These are phyloP conservation scores for Steinernema scapterisci DNA, from an alignment of 2,888 invertebrate genomes.

Conservation along the genomic window DNA sequence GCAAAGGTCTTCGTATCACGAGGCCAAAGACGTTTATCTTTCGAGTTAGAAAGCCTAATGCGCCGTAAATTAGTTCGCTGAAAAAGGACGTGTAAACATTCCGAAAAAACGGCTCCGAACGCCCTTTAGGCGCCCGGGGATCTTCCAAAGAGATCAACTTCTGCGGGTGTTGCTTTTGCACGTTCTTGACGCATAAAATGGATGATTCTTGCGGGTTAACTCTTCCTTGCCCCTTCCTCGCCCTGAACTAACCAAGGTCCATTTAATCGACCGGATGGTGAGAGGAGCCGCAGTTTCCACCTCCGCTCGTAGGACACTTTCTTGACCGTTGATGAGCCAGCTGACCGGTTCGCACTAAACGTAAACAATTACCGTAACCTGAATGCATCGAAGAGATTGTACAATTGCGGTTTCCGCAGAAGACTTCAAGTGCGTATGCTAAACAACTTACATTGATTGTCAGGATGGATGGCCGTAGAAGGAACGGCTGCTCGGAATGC, in stretches of 20 bases:
- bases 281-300: not conserved
- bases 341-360: slow-evolving; percentile 2
- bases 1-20: no score
- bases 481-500: slow-evolving; percentile 1
- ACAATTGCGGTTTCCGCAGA: not conserved
- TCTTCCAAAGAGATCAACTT: no score
- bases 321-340: slow-evolving; percentile 15
- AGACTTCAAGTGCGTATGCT: not conserved
- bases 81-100: no score
- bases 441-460: slow-evolving; percentile 13
- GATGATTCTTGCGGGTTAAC: no score
- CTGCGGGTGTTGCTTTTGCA: no score
- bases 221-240: no score
- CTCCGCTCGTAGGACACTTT: slow-evolving; percentile 16
- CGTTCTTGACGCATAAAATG: no score
- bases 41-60: no score
- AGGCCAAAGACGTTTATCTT: no score
- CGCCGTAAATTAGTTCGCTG: no score
- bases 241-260: not conserved
- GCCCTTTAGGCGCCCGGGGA: no score
- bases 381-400: not conserved
- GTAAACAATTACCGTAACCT: not conserved
- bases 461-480: slow-evolving; percentile 6
- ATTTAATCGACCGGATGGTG: slow-evolving; percentile 1
- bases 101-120: no score